Base-by-base conservation (phyloP, 2,797 vertebrate genomes). In the Echeneis naucrates region DNA sequence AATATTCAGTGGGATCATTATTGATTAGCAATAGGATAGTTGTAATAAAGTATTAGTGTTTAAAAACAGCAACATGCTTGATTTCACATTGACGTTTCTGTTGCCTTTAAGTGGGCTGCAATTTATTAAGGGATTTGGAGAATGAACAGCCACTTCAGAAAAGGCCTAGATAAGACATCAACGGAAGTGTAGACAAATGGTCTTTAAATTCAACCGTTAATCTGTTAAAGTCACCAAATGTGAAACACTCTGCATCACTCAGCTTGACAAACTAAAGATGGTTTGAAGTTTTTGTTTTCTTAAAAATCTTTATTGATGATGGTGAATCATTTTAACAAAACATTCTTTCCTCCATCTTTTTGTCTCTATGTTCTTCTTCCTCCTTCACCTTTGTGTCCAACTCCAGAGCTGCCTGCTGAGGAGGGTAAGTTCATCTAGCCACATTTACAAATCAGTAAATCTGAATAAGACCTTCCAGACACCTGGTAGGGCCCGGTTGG, bases 371-470 rank as follows among this genome's bases (percentile, higher is more conserved):
- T 19, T 24, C 38, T 27, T 72, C 61, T 45, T 33, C 55, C 47
- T 74, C 53, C 14, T 38, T 56, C 51, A 51, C 61, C 27, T 63
- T 45, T 57, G 45, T 61, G 45, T 70, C 69, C 50, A 16, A 60
- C 81, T 58, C 26, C 89, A 95, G 94, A 95, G 90, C 88, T 95
- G 82, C 94, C 94, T 5, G 94, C 94, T 86, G 93, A 94, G 83
- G 93, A 94, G 85, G 94, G 94, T 95, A 67, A 88, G 92, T 70
- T 72, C 17, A 47, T 47, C 26, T 58, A 30, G 30, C 38, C 19
- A 32, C 63, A 47, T 69, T 63, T n/a, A 52, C 42, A 50, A 53
- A 73, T 24, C 6, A 32, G 16, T 27, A 26, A 21, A 64, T 37
- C 21, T 13, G 44, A 33, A 37, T 38, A 16, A 26, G 10, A 47